Base-by-base conservation (phyloP, 2,113 vertebrate species). In the Papio anubis region DNA sequence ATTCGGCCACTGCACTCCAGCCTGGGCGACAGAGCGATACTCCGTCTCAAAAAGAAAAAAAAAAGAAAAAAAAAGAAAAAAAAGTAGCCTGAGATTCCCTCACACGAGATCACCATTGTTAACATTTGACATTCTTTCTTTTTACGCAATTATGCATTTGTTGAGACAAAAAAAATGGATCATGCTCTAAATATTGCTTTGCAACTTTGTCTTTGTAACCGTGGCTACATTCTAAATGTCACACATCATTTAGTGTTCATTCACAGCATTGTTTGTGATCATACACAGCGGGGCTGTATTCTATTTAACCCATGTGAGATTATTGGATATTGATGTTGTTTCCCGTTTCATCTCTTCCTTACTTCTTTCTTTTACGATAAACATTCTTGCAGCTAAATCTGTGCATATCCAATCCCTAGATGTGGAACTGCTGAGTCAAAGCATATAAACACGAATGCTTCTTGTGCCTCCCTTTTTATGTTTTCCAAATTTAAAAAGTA, bases 401-500 rank as follows among this genome's bases (percentile, higher is more conserved):
- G 57, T 64, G 40, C 43, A 20, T 7, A 43, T 57, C 64, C 32
- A 12, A 40, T 23, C 18, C 50, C 8, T 45, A 61, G 64, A 32
- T 40, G 35, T 80, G 81, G 43, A 93, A 48, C 50, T 59, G 32
- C 59, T 45, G 32, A 59, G 43, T 57, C 55, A n/a, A 78, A 91
- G 64, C n/a, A 25, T n/a, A 61, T 35, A 72, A 57, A 48, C 45
- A 43, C 64, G 43, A 43, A n/a, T 2, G 8, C 45, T 57, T 78
- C 72, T 72, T 70, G 13, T 52, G 52, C 38, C 16, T 43, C 40
- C 16, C 76, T 57, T 55, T 40, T 6, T 1, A 0, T 78, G 35
- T 88, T 87, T 94, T 87, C 27, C 95, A 95, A 38, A 70, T 81
- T 80, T 72, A 88, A 93, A 88, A 91, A 86, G 11, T 52, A 85